These are phyloP conservation scores for Cataglyphis albicans DNA, from an alignment of 2,888 invertebrate species.

Conservation along the genomic window DNA sequence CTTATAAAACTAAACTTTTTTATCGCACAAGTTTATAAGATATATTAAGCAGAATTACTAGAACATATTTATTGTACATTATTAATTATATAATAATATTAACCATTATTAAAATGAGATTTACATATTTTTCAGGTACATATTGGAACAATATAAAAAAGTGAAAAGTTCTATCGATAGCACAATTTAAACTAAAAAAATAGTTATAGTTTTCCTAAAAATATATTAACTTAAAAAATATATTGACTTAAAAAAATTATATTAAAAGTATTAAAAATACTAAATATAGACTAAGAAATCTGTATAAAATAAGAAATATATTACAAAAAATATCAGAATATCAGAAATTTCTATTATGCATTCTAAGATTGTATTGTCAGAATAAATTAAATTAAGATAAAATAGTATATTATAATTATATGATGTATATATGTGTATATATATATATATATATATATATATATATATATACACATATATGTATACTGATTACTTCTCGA, in stretches of 20 bases:
- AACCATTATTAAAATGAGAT: neutral
- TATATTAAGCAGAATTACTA: neutral
- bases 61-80: neutral
- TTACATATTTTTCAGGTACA: slow-evolving; percentile 68
- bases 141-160: slow-evolving; percentile 73
- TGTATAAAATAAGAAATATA: no score
- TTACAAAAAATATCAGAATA: neutral
- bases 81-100: slow-evolving; percentile 9
- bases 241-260: neutral
- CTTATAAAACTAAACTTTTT: no score
- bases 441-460: no score
- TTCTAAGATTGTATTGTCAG: no score
- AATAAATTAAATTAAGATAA: no score
- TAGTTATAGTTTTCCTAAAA: neutral
- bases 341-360: neutral
- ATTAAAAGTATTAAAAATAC: neutral
- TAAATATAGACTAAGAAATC: no score
- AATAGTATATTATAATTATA: no score
- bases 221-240: neutral
- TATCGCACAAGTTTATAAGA: neutral
- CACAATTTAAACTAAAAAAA: neutral
- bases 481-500: no score
- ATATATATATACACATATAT: no score
- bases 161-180: slow-evolving; percentile 65
- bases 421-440: no score